Base-by-base conservation (phyloP, 2,113 vertebrate species). In the Trichomycterus rosablanca region DNA sequence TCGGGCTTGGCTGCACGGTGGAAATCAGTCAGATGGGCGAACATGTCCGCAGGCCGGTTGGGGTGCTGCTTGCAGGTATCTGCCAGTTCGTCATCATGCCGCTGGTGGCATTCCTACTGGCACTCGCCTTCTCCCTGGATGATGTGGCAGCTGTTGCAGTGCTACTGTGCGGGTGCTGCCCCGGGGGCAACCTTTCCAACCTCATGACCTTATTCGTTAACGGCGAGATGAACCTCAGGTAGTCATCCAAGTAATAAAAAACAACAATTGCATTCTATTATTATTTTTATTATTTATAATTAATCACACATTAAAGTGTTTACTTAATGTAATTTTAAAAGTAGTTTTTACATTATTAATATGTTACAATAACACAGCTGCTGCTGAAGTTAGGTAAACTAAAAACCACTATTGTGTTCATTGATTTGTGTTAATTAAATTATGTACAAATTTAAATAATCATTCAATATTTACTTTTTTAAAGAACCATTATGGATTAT, bases 161-260 rank as follows among this genome's bases (percentile, higher is more conserved):
- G 16, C 89, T 98, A 6, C 85, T 98, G 14, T 98, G 95, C 23
- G 95, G 95, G 71, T 98, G 94, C 85, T 97, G 95, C 19, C 95
- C 95, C 0, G 95, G 95, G 0, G 95, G 95, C 1, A 97, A 93
- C 69, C 81, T 98, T 50, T 97, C 95, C 70, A 97, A 97, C 48
- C 91, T 97, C 66, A 86, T 98, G 92, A 90, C 92, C 7, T 86
- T 97, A 60, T 87, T 98, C 76, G 93, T 90, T 60, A 86, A 97
- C 75, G 95, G 94, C 16, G 94, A 97, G 72, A 98, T 97, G 95
- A 98, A 95, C 72, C 92, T 98, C 73, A 98, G 95, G 95, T 97
- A 37, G 34, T 37, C 12, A 12, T 4, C 10, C 34, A 4, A 4
- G 10, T 37, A 37, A 37, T 37, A 37, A 37, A n/a, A n/a, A n/a